Conservation (phyloP, 2,113 vertebrate genomes). For the Pipra filicauda region DNA sequence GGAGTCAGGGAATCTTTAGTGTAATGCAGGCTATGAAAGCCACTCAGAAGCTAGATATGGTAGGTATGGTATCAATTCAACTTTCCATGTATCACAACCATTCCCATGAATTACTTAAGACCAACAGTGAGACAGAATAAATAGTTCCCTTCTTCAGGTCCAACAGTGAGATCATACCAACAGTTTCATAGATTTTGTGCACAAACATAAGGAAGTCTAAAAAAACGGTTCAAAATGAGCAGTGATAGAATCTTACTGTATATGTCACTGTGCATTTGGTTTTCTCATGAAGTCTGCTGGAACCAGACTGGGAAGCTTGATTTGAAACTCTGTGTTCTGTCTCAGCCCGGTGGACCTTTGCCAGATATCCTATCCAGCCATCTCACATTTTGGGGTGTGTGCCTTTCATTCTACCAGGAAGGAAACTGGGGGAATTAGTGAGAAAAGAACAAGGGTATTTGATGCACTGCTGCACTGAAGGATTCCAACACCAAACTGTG, state of each 20-base stretch:
- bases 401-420: not conserved
- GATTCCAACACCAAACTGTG: not conserved
- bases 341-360: not conserved
- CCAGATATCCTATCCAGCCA: not conserved
- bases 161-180: not conserved
- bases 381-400: not conserved
- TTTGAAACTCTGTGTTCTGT: not conserved
- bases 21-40: not conserved
- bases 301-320: not conserved
- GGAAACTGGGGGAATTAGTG: not conserved
- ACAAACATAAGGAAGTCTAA: fast-evolving
- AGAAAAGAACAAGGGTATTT: not conserved
- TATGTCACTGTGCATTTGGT: fast-evolving
- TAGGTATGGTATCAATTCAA: not conserved
- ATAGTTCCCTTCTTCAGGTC: not conserved
- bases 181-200: not conserved
- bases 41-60: not conserved
- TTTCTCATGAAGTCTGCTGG: not conserved
- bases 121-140: not conserved
- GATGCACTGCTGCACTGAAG: fast-evolving
- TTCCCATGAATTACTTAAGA: not conserved
- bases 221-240: not conserved
- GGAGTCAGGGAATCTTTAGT: not conserved
- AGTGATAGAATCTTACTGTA: not conserved
- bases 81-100: not conserved